Conservation (phyloP, 2,113 vertebrate genomes). For the Daphoenositta chrysoptera region DNA sequence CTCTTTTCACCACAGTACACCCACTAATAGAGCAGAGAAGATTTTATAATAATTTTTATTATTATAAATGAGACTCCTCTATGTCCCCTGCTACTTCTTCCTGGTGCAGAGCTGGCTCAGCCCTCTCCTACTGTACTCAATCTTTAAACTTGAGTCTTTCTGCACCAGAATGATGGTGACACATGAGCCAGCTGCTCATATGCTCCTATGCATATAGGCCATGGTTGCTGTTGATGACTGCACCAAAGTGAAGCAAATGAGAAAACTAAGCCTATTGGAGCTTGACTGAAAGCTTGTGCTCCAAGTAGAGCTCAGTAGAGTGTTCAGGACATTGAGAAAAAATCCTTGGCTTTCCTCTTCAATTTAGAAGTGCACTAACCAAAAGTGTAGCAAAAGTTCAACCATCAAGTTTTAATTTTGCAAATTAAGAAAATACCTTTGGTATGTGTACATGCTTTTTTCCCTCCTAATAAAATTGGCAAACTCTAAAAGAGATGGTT, state of each 20-base stretch:
- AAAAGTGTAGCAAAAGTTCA: not conserved
- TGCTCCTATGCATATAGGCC: not conserved
- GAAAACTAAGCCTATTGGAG: not conserved
- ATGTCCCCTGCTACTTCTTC: not conserved
- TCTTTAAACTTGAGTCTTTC: not conserved
- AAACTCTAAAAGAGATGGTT: not conserved
- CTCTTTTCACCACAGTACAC: not conserved
- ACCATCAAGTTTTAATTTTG: not conserved
- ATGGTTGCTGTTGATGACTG: not conserved
- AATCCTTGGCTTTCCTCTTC: not conserved
- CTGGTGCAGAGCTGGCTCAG: not conserved
- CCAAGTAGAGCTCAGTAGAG: not conserved
- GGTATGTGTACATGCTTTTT: not conserved
- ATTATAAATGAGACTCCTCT: not conserved
- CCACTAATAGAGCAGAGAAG: not conserved
- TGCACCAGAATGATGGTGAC: not conserved
- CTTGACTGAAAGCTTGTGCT: not conserved
- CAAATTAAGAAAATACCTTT: not conserved
- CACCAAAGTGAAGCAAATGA: not conserved
- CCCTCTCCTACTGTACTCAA: not conserved
- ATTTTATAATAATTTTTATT: not conserved
- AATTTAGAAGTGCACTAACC: not conserved
- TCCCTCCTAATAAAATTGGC: not conserved
- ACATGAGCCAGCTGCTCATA: not conserved
- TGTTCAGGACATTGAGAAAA: not conserved